Evolutionary conservation across 2,113 vertebrate genomes (phyloP).

Genomic region (Canis aureus): DNA sequence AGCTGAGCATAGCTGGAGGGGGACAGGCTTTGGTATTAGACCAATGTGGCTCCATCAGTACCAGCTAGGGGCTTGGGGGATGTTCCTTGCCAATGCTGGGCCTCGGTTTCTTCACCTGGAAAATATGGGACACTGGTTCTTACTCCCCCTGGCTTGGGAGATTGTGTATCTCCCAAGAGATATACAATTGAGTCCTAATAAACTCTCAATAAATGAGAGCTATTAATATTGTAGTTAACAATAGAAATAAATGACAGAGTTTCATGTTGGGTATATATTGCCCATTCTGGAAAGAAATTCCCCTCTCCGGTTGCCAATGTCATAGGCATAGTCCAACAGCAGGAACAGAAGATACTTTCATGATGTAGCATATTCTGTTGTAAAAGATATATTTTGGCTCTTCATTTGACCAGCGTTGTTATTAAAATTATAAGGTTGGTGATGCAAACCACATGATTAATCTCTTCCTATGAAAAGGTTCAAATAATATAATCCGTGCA

Average conservation of each 20-base stretch:
- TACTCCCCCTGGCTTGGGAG: background rate
- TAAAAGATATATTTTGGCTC: constrained; percentile 51
- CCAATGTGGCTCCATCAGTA: no score
- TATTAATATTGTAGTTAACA: background rate
- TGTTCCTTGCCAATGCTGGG: background rate
- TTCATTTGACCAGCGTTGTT: constrained; percentile 54
- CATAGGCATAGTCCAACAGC: background rate
- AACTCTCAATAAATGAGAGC: background rate
- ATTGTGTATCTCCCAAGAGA: background rate
- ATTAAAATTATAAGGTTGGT: constrained; percentile 61
- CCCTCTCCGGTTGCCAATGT: background rate
- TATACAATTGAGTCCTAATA: background rate
- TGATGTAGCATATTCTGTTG: background rate
- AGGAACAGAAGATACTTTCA: background rate
- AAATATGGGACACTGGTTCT: background rate
- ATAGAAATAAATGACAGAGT: background rate
- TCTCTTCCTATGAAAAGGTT: constrained; percentile 68
- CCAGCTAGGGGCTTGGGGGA: no score
- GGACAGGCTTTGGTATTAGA: background rate
- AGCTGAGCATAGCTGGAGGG: background rate
- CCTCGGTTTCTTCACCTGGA: background rate
- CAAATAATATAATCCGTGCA: constrained; percentile 54
- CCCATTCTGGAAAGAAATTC: constrained; percentile 11
- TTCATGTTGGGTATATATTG: background rate
- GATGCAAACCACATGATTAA: constrained; percentile 62